A percentile compares a stretch with the other conserved stretches of the same genome.
Conservation (phyloP, 2,113 vertebrate species). For the Melanerpes aurifrons region DNA sequence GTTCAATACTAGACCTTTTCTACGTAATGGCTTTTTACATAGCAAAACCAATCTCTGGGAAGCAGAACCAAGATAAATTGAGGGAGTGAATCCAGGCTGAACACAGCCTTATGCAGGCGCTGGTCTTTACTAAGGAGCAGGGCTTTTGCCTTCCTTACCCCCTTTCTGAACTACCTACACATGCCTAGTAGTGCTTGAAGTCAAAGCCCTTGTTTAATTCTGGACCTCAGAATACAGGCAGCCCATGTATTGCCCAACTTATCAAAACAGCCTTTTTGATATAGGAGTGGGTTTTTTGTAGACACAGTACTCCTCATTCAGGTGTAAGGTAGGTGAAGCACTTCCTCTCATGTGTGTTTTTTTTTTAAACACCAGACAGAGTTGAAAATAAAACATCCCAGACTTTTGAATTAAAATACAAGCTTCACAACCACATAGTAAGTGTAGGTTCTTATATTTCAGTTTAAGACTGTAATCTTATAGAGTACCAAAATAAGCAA, state of each 20-base stretch:
- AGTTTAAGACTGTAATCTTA: constrained; percentile 62
- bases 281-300: background rate
- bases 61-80: rapidly evolving
- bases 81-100: background rate
- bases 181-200: rapidly evolving
- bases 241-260: background rate
- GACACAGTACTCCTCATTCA: background rate
- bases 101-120: rapidly evolving
- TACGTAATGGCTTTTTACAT: background rate
- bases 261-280: background rate
- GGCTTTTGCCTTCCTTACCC: no score
- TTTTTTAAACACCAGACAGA: background rate
- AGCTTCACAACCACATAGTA: constrained; percentile 57
- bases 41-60: background rate
- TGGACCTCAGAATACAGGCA: background rate
- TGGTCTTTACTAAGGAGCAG: rapidly evolving
- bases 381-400: constrained; percentile 4
- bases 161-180: background rate
- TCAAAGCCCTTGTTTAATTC: background rate
- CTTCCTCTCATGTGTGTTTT: background rate
- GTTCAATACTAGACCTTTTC: background rate
- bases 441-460: constrained; percentile 68
- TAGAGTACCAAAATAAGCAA: constrained; percentile 73
- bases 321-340: background rate
- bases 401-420: constrained; percentile 58